Base-by-base conservation (phyloP, 2,797 vertebrate species). In the Alauda arvensis region DNA sequence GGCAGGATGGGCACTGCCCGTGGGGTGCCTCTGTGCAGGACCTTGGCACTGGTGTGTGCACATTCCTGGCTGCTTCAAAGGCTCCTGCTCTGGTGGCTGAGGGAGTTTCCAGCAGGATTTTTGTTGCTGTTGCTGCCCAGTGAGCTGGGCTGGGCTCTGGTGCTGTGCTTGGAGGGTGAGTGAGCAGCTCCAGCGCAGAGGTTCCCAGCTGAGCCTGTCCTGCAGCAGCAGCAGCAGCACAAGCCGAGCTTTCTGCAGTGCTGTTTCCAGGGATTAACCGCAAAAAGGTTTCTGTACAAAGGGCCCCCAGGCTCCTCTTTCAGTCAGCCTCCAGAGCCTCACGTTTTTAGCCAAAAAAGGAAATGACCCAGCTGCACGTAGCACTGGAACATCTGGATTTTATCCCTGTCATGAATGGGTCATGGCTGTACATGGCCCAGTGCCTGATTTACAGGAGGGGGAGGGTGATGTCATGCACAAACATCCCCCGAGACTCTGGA, bases 291-390 rank as follows among this genome's bases (percentile, higher is more conserved):
- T 72, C 72, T 68, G 78, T 39, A 83, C 65, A 80, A 87, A 88
- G 80, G 87, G 89, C 92, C 93, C 91, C 93, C 62, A 23, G 95
- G 96, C 96, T 96, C 95, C 77, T 95, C 95, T 96, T 87, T 70
- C 82, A 74, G 61, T 42, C 79, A 56, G 93, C 91, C 91, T 94
- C 91, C 65, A 92, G 91, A 94, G 95, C 95, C 93, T 94, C 95
- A 95, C 89, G 93, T 95, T 97, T 96, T 97, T 97, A 95, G 96
- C 97, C 97, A 98, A 97, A 98, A 98, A 98, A 98, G 97, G 97
- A 96, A 98, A 97, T 94, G 95, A 94, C 95, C 96, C 96, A 96
- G 95, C 96, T 97, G 97, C 96, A 90, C 82, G 78, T 77, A 95
- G 96, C 52, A 24, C 92, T 87, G 92, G 92, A 96, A 97, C 97